phyloP scores from a whole-genome alignment of 1,140 invertebrate genomes.

The Wiebesia pumilae region DNA sequence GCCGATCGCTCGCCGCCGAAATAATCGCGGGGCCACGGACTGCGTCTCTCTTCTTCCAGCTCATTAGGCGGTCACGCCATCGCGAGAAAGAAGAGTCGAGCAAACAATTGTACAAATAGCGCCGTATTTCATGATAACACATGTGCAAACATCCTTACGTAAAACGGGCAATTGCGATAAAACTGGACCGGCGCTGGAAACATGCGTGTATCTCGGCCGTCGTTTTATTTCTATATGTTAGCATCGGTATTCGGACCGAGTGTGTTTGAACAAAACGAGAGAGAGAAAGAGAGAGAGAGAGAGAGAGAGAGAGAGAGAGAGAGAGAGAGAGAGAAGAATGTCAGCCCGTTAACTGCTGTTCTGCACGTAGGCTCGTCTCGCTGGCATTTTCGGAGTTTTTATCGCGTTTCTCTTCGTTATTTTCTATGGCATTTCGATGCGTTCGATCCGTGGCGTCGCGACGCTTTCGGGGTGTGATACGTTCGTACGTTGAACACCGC shows the following conservation, averaged over 20 bases:
- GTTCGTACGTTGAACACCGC: no score
- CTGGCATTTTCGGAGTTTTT: slow-evolving; percentile 15
- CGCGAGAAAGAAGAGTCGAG: slow-evolving; percentile 59
- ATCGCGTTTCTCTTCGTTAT: neutral
- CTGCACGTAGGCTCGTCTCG: slow-evolving; percentile 4
- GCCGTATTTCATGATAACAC: slow-evolving; percentile 73
- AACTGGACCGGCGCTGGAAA: slow-evolving; percentile 64
- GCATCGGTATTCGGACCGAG: neutral
- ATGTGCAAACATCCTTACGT: slow-evolving; percentile 73
- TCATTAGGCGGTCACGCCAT: slow-evolving; percentile 63
- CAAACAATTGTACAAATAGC: slow-evolving; percentile 74
- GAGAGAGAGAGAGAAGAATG: neutral
- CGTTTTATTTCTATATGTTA: neutral
- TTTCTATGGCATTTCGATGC: neutral
- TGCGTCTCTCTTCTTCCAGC: slow-evolving; percentile 14
- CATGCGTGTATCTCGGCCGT: neutral
- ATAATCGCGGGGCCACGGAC: slow-evolving; percentile 11
- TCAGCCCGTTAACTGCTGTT: neutral
- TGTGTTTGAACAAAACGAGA: no score
- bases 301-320: slow-evolving; percentile 5
- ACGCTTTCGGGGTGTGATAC: no score
- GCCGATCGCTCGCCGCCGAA: neutral
- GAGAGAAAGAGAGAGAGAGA: neutral
- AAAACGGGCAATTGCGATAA: slow-evolving; percentile 70
- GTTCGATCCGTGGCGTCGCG: neutral